These are phyloP conservation scores for Columba janthina DNA, from an alignment of 2,113 vertebrate genomes.

Conservation along the genomic window DNA sequence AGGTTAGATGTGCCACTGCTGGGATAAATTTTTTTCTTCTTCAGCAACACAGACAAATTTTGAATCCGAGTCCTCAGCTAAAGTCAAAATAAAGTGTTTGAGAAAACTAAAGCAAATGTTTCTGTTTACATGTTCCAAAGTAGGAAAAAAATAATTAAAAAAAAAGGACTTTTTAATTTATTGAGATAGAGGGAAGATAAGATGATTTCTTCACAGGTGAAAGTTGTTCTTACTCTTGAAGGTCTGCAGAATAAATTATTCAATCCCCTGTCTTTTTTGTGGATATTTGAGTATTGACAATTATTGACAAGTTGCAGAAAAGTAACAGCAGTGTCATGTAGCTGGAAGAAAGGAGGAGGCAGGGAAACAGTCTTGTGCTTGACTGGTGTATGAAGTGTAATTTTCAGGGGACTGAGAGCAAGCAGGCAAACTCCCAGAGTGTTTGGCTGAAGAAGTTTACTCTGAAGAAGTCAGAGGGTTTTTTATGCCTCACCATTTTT, in stretches of 20 bases:
- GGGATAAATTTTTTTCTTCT: not conserved
- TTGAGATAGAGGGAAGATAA: not conserved
- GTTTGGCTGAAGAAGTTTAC: not conserved
- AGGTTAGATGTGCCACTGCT: not conserved
- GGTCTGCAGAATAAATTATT: not conserved
- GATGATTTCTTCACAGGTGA: not conserved
- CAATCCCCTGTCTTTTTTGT: not conserved
- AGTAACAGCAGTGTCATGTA: not conserved
- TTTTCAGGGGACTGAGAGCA: not conserved
- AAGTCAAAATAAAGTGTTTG: not conserved
- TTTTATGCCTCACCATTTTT: not conserved
- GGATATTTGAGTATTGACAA: not conserved
- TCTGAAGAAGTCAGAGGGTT: not conserved
- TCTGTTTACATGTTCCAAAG: not conserved
- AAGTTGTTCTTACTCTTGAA: not conserved
- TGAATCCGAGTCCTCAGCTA: not conserved
- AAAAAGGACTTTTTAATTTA: no score
- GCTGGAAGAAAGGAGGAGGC: not conserved
- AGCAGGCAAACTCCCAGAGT: fast-evolving
- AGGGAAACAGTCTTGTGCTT: not conserved
- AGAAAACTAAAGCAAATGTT: not conserved
- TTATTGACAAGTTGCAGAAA: not conserved
- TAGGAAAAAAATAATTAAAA: not conserved
- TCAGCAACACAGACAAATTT: not conserved
- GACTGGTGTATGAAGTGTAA: not conserved